phyloP scores from a whole-genome alignment of 2,113 vertebrate species.

The Python bivittatus region DNA sequence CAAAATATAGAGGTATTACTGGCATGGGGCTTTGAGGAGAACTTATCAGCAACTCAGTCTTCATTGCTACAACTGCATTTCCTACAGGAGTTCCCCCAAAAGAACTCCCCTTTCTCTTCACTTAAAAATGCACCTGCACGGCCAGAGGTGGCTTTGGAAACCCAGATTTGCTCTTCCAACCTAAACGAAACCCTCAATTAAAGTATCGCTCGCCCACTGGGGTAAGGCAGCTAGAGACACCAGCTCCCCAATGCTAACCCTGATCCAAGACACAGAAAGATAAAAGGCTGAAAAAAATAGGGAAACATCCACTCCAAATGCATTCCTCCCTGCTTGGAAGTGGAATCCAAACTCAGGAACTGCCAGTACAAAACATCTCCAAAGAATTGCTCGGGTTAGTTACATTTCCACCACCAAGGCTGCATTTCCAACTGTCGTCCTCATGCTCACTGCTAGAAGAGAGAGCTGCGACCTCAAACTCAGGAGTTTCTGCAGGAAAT shows the following conservation, averaged over 20 bases:
- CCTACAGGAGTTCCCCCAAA: conserved; percentile 48
- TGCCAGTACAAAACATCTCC: background rate
- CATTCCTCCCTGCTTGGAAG: background rate
- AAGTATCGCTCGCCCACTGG: background rate
- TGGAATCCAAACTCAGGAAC: conserved; percentile 40
- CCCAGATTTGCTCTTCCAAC: conserved; percentile 47
- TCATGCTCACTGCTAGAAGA: no score
- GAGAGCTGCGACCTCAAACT: no score
- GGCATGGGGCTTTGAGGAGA: conserved; percentile 75
- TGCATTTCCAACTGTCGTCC: no score
- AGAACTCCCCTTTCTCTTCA: conserved; percentile 56
- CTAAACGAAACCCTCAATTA: conserved; percentile 39
- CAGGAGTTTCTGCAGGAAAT: no score
- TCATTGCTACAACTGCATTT: conserved; percentile 73
- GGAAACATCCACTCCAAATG: conserved; percentile 35
- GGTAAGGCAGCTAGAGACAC: conserved; percentile 8
- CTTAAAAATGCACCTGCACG: conserved; percentile 17
- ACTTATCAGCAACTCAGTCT: conserved; percentile 74
- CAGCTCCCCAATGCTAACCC: conserved; percentile 26
- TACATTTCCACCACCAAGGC: background rate
- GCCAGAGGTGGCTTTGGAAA: conserved; percentile 43
- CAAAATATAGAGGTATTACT: conserved; percentile 80
- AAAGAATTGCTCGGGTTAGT: no score
- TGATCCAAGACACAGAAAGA: conserved; percentile 24
- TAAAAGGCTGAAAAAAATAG: conserved; percentile 17